Base-by-base conservation (phyloP, 2,888 invertebrate genomes). In the Sinohyriopsis cumingii region DNA sequence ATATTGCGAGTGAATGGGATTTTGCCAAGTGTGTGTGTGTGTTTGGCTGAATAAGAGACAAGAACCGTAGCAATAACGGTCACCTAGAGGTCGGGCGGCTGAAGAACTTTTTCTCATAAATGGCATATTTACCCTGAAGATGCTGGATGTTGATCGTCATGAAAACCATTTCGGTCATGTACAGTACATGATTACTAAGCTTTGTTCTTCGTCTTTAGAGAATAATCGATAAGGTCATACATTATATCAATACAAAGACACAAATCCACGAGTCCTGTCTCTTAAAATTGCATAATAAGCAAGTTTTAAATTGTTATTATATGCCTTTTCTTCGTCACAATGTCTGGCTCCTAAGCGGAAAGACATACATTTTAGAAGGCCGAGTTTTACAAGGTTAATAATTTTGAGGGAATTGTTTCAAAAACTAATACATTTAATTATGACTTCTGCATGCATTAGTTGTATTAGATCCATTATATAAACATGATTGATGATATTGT, bases 111-210 rank as follows among this genome's bases (percentile, higher is more conserved):
- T 69, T 1, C 57, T 55, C 24, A 72, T 53, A 22, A 15, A 45
- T 19, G 19, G 70, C 70, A 71, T 68, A 71, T 22, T 72, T 57
- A 15, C 54, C 63, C 9, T 64, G 64, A 24, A 69, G 59, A 45
- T 28, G 60, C 59, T 69, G 63, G 20, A 72, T 61, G 9, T 33
- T 53, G 28, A 45, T 53, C 59, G 56, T 67, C 4, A 24, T 69
- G 53, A 69, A 72, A 72, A 0, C 69, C 69, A 64, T 72, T 5
- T 56, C 57, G 33, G 69, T 57, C 67, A 69, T 69, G 57, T 72
- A 69, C 20, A n/a, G 45, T 6, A 72, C 24, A 54, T 65, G 68
- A 12, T 63, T 24, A 19, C 53, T 53, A n/a, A 68, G 45, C 1
- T 63, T 25, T 24, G 61, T 28, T 68, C 71, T 57, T 72, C 68